Conservation (phyloP, 2,888 invertebrate species). For the Drosophila subquinaria region DNA sequence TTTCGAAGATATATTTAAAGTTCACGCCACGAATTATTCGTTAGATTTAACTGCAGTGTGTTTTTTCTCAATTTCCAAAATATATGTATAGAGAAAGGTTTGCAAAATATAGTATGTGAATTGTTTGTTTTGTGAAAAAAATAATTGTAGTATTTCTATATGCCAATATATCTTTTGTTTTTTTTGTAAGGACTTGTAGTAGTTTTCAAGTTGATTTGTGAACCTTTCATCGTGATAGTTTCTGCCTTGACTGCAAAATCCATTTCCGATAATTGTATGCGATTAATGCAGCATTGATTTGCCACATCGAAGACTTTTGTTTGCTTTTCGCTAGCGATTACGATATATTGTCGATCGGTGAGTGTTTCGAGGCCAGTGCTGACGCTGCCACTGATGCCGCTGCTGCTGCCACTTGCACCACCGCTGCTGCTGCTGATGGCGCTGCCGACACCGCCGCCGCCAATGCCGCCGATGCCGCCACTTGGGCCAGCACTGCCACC, state of each 20-base stretch:
- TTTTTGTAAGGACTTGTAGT: background rate
- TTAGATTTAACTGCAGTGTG: too few relatives aligned
- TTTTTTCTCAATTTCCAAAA: too few relatives aligned
- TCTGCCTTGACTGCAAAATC: slow-evolving; percentile 98
- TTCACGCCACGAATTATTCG: too few relatives aligned
- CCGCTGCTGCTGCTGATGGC: slow-evolving; percentile 65
- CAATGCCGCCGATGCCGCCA: slow-evolving; percentile 7
- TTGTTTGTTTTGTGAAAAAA: too few relatives aligned
- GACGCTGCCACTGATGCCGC: slow-evolving; percentile 83
- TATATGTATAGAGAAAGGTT: too few relatives aligned
- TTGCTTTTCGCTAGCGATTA: slow-evolving; percentile 97
- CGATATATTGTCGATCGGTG: slow-evolving; percentile 96
- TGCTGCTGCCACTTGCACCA: slow-evolving; percentile 74
- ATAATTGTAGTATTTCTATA: too few relatives aligned
- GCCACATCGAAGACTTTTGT: slow-evolving; percentile 97
- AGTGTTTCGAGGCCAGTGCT: slow-evolving; percentile 85
- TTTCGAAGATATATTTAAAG: too few relatives aligned
- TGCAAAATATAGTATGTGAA: too few relatives aligned
- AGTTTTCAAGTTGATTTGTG: background rate
- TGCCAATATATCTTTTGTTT: too few relatives aligned
- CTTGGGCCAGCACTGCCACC: slow-evolving; percentile 16
- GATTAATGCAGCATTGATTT: slow-evolving; percentile 97
- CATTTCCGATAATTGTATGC: slow-evolving; percentile 95
- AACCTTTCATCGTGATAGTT: slow-evolving; percentile 96
- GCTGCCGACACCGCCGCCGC: background rate